Evolutionary conservation across 2,797 vertebrate species (phyloP).

Genomic region (Gymnopithys bicolor): DNA sequence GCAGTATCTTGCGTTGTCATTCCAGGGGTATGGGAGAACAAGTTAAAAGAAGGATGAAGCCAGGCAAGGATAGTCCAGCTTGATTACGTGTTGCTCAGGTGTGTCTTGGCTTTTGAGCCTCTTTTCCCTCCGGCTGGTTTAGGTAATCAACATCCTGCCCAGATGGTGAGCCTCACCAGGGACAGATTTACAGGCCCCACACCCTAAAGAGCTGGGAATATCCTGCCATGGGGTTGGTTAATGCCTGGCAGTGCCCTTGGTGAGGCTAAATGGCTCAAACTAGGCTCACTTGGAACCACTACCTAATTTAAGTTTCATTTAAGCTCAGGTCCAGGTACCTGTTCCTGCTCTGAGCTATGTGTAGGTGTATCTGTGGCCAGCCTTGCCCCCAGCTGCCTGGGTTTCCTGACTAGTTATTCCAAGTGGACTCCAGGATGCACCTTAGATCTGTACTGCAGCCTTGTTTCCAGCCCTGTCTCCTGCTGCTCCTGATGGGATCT

Average conservation of each 20-base stretch:
- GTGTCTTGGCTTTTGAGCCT: conserved; percentile 39
- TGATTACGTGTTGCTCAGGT: conserved; percentile 37
- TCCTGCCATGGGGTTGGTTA: background rate
- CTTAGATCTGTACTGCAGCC: background rate
- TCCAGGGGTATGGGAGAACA: background rate
- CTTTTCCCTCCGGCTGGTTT: conserved; percentile 46
- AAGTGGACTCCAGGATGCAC: background rate
- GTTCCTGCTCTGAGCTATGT: background rate
- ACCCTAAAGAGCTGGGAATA: background rate
- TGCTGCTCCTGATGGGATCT: background rate
- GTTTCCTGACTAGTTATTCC: background rate
- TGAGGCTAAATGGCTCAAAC: background rate
- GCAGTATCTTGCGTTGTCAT: background rate
- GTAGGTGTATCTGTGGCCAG: background rate
- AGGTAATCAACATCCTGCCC: conserved; percentile 33
- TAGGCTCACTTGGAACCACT: background rate
- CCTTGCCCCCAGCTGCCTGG: background rate
- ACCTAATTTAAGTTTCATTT: background rate
- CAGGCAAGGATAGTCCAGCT: conserved; percentile 1
- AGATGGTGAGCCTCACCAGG: background rate
- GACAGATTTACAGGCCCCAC: background rate
- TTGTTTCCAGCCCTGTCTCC: background rate
- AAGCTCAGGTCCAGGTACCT: background rate
- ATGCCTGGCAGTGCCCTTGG: background rate
- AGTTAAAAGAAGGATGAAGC: background rate